A percentile compares a stretch with the other conserved stretches of the same genome.
Conservation (phyloP, 2,797 vertebrate species). For the Oryzias dopingdopingensis region DNA sequence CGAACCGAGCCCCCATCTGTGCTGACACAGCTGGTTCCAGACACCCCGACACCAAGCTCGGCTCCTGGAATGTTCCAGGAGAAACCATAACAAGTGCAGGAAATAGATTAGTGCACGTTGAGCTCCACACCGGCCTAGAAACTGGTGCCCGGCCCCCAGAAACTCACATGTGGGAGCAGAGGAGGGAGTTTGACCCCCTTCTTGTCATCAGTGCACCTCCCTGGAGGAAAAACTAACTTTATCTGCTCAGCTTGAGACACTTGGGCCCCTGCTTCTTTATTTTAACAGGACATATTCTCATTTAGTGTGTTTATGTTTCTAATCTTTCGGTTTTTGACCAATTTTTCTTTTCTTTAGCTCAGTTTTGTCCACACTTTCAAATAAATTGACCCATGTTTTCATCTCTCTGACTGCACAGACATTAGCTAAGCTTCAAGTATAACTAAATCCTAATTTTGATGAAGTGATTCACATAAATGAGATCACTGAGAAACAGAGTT, state of each 20-base stretch:
- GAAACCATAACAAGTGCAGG: slow-evolving; percentile 95
- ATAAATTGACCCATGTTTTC: too few species aligned
- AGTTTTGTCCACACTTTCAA: neutral
- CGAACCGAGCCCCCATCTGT: slow-evolving; percentile 55
- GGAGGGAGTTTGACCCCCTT: slow-evolving; percentile 38
- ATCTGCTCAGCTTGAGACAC: neutral
- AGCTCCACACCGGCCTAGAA: slow-evolving; percentile 75
- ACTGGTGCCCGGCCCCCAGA: slow-evolving; percentile 59
- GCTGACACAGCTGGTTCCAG: slow-evolving; percentile 86
- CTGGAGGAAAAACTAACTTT: slow-evolving; percentile 22
- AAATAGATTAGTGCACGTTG: slow-evolving; percentile 87
- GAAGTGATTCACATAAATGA: too few species aligned
- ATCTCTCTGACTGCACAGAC: too few species aligned
- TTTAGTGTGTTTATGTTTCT: slow-evolving; percentile 1
- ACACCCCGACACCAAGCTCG: slow-evolving; percentile 57
- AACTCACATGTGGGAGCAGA: slow-evolving; percentile 78
- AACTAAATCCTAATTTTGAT: too few species aligned
- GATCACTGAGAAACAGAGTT: too few species aligned
- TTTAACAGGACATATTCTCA: neutral
- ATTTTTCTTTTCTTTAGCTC: neutral
- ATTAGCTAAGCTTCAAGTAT: too few species aligned
- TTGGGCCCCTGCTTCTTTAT: neutral
- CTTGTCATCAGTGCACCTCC: slow-evolving; percentile 34
- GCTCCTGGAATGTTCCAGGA: slow-evolving; percentile 75
- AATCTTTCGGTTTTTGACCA: neutral